Base-by-base conservation (phyloP, 2,797 vertebrate genomes). In the Alauda arvensis region DNA sequence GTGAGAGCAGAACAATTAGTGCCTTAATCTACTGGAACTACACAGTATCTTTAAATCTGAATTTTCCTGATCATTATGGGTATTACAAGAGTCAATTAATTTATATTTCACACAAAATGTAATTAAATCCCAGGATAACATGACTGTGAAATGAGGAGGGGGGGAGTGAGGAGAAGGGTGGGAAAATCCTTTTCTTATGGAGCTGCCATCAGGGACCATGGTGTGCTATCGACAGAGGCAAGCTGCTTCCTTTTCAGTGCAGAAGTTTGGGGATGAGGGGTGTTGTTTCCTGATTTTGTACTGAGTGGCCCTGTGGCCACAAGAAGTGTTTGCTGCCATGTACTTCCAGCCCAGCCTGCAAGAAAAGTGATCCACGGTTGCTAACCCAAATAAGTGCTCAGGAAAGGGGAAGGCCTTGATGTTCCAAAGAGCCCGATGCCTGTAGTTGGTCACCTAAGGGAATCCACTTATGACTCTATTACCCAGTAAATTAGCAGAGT, bases 401-500 rank as follows among this genome's bases (percentile, higher is more conserved):
- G 89, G 77, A 91, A 76, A 94, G 90, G 77, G 28, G 51, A 91
- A 92, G 79, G 87, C 85, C 89, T 96, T 88, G 90, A 72, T 95
- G 93, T 95, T 95, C 87, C 92, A 84, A 43, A 91, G 91, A 93
- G 91, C 88, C 86, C 33, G 3, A 46, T 56, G 86, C 89, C 92
- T 96, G 94, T 93, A 94, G 94, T 80, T 88, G 94, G 97, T 96
- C 96, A 96, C 97, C 97, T 96, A 83, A 97, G 97, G 97, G 97
- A 97, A 97, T 97, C 96, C 95, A 95, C 96, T 97, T 97, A 96
- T 62, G 91, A 96, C 95, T 97, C 96, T 97, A 97, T 98, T 98
- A 97, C 96, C 91, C 77, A 65, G 95, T 95, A 97, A 97, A 97
- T 97, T 97, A 97, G 96, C 96, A 96, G 95, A 97, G 96, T 89